Percentiles rank a stretch among this genome's conserved stretches.
These are phyloP conservation scores for Tetramorium bicarinatum DNA, from an alignment of 2,888 invertebrate species.

Conservation along the genomic window DNA sequence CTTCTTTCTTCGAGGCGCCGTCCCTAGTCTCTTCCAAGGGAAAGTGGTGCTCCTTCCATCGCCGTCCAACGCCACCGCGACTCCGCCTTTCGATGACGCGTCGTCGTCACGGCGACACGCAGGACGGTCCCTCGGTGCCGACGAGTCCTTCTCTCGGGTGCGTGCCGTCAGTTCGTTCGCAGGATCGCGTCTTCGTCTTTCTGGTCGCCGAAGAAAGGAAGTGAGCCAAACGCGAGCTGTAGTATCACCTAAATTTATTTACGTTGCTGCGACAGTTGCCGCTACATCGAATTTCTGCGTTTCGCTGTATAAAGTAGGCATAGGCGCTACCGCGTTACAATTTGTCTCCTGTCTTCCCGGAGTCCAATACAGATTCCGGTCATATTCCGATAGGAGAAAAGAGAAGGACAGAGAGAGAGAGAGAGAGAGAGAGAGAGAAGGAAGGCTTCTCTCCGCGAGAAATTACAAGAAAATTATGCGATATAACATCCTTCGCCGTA, in stretches of 20 bases:
- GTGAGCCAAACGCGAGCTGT: background rate
- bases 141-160: background rate
- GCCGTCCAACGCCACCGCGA: slow-evolving; percentile 43
- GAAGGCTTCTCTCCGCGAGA: slow-evolving; percentile 51
- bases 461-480: slow-evolving; percentile 57
- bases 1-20: slow-evolving; percentile 80
- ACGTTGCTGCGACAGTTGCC: slow-evolving; percentile 55
- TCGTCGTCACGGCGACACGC: slow-evolving; percentile 72
- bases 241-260: slow-evolving; percentile 72
- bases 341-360: slow-evolving; percentile 44
- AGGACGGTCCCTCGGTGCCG: slow-evolving; percentile 31
- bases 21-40: slow-evolving; percentile 82
- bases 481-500: slow-evolving; percentile 38
- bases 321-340: slow-evolving; percentile 28
- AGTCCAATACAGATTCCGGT: slow-evolving; percentile 66
- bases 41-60: slow-evolving; percentile 83
- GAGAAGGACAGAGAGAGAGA: background rate
- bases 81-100: slow-evolving; percentile 66
- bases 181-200: background rate
- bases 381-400: slow-evolving; percentile 23
- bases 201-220: background rate
- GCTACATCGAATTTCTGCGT: slow-evolving; percentile 64
- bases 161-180: background rate
- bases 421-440: slow-evolving; percentile 30
- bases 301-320: slow-evolving; percentile 57